Base-by-base conservation (phyloP, 2,113 vertebrate species). In the Psilopogon haemacephalus region DNA sequence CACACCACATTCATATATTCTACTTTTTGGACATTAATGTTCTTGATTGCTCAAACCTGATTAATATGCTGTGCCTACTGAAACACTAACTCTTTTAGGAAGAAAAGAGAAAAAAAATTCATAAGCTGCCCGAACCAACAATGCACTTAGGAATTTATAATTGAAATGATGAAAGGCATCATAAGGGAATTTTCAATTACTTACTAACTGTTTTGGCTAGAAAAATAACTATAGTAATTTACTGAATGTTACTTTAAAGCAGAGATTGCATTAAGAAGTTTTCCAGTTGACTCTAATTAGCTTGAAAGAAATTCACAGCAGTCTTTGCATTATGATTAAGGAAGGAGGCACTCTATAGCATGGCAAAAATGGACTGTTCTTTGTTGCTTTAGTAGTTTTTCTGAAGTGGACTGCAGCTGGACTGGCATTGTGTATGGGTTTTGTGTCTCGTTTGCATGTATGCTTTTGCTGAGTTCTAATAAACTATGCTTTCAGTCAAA, bases 121-220 rank as follows among this genome's bases (percentile, higher is more conserved):
- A 78, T 1, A 15, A 93, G 79, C 62, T 95, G 69, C 56, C 68
- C 96, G 81, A 95, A 72, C 50, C 80, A 92, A 92, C 63, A 96
- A 76, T 83, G 50, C 12, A 50, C 40, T 89, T 95, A 40, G 50
- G 86, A 94, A 95, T 92, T 96, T 84, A 32, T 95, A 94, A 95
- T 27, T 83, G 27, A 71, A 95, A 68, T 62, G 7, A 79, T 71
- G 65, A 93, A 96, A 95, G 62, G 32, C 18, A 78, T 79, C 6
- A 73, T 54, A 89, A 90, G 55, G 16, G 23, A 82, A 77, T 94
- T 88, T 84, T 54, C 28, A 95, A 94, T 96, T 95, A 95, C 95
- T 97, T 96, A 80, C 27, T 93, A 94, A 94, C 95, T 94, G 9
- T 94, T 94, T 94, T 71, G 92, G 35, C 56, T 86, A 86, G 63